Base-by-base conservation (phyloP, 2,113 vertebrate genomes). In the Pterocles gutturalis region DNA sequence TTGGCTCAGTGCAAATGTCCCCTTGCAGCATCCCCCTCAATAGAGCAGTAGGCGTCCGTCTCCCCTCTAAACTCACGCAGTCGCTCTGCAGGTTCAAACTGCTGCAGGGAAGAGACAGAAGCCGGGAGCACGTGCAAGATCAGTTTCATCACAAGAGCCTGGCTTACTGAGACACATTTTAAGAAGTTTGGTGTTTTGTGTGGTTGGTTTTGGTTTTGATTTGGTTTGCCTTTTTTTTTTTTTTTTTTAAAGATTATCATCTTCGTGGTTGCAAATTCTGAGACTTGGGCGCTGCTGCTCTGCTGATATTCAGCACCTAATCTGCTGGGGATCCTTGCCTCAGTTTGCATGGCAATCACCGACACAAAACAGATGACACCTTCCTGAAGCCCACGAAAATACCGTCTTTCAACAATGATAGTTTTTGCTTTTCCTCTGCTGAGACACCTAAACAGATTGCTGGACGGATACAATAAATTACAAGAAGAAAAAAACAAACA, bases 281-380 rank as follows among this genome's bases (percentile, higher is more conserved):
- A 15, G 57, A 69, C 62, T 48, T 34, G 49, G 72, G 83, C 0
- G 0, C 73, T 69, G 78, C 72, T 62, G 62, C 62, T 87, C 45
- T 57, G 58, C 73, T 49, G n/a, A 58, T 33, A 5, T 29, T 46
- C 34, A 1, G 13, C 61, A 83, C 5, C 1, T 83, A 43, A 64
- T 60, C 66, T 88, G 89, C 57, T 83, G 67, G 57, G 49, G 83
- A 77, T 90, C 71, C 77, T 31, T 65, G 58, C 54, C 54, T 90
- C 80, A 24, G 62, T 90, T 72, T 83, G 75, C 10, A 6, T 49
- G 80, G 53, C 45, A 76, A 69, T 69, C 7, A 0, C 43, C 16
- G 6, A 80, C 75, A 41, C 29, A 83, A 75, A 94, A 67, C 57
- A 72, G 54, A 64, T 5, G 2, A 77, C 72, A 89, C 65, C 31